Base-by-base conservation (phyloP, 2,113 vertebrate genomes). In the Urocynchramus pylzowi region DNA sequence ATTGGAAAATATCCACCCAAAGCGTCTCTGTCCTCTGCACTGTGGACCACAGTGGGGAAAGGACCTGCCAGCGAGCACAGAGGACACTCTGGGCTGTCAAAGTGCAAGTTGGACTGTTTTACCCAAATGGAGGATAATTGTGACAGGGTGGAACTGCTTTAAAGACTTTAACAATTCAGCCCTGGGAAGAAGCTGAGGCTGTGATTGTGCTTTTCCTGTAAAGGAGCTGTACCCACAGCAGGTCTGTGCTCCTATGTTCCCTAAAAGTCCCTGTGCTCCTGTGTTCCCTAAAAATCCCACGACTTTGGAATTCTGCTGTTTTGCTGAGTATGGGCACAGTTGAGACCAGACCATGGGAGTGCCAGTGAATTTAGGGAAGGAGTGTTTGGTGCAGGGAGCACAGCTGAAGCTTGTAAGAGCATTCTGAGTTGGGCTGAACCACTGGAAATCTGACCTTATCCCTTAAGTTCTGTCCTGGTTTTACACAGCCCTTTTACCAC, bases 41-140 rank as follows among this genome's bases (percentile, higher is more conserved):
- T 69, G 61, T 17, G 16, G 73, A 35, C 21, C 54, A 24, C 50
- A 54, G 64, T 7, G 53, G 67, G 68, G 49, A 60, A 76, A 15
- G 26, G 65, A 76, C 54, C 49, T 79, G 83, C 45, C 75, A 76
- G 78, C 2, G 5, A 85, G 87, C 82, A 56, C 26, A 70, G 75
- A 84, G 68, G 30, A 54, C 10, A 9, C 39, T 39, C 60, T 64
- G 80, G 15, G n/a, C 42, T 86, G 30, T 24, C 90, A 57, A 1
- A 23, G 4, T n/a, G 61, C 0, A 1, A 50, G 24, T 1, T 42
- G 84, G 12, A 35, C 33, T 30, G 1, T 11, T 47, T 39, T 4
- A 33, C 31, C 50, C 76, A 39, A 20, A 13, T 4, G 60, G 50
- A 45, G 33, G 22, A 21, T 16, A 7, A 12, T 4, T 20, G 27